Evolutionary conservation across 2,113 vertebrate species (phyloP), one percentile per base, ranked within the genome.

Genomic region (Alethe castanea): DNA sequence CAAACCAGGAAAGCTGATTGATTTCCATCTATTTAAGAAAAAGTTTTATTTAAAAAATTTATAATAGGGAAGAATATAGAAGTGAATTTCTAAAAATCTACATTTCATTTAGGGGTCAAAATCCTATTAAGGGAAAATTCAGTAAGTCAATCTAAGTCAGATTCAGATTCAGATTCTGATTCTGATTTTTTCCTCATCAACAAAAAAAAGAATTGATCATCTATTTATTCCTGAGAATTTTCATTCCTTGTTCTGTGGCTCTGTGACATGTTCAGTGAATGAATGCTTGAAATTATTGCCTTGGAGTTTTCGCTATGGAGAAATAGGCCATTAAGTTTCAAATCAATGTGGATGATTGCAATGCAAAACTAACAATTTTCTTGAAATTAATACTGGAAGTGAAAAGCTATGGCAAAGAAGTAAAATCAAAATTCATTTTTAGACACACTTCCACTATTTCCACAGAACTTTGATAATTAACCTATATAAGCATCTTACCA

Each of bases 331-430:
- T 77, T 76, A 93, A 82, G n/a, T 77, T 90, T 88, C 72, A 67
- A 77, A 77, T 88, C 90, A 96, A 73, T 95, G 72, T n/a, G 10
- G 28, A 83, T 94, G 80, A 93, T 88, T 96, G 80, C 67, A 83
- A 36, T 67, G 52, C 36, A 60, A 86, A 92, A 56, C 64, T 45
- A 90, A 93, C 29, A 88, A 92, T 92, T 88, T 95, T 92, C 82
- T 92, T 92, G 64, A 86, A 92, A 94, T 90, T 81, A 81, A 86
- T 81, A 80, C 72, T 93, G 82, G 47, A 86, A 96, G 2, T 92
- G 64, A 92, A 90, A 92, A 61, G 29, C 35, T 42, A 19, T 60
- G 54, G 35, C 6, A 40, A 88, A 93, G 62, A 86, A 81, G n/a
- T 56, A 90, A 95, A 94, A 94, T 78, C 52, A 95, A 70, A 62